phyloP scores from a whole-genome alignment of 64 coral and sea anemone genomes.

The Trachythela sp. region DNA sequence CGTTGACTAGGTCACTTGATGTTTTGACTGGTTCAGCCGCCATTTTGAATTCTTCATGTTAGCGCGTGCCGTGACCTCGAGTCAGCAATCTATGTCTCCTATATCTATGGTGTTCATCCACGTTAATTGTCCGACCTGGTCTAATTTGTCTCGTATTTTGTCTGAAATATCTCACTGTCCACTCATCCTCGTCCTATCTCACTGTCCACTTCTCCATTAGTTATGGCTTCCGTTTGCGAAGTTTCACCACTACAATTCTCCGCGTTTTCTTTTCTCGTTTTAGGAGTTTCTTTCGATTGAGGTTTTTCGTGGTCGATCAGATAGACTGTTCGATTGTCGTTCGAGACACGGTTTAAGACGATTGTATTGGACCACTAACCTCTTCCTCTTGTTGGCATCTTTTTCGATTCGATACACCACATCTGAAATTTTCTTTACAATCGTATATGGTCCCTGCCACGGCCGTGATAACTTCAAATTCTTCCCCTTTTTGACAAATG shows the following conservation, averaged over 20 bases:
- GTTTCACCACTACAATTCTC: neutral
- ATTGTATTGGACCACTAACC: neutral
- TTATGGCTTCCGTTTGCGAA: neutral
- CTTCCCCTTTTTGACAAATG: neutral
- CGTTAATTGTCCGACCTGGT: neutral
- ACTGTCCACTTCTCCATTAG: neutral
- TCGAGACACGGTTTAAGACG: neutral
- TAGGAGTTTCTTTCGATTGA: neutral
- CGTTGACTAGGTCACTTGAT: too few species aligned
- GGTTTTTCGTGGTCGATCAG: neutral
- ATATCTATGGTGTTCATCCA: too few species aligned
- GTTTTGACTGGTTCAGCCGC: too few species aligned
- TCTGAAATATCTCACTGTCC: neutral
- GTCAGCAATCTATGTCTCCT: too few species aligned
- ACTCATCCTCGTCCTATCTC: neutral
- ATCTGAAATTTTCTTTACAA: neutral
- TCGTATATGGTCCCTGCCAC: slow-evolving; percentile 8
- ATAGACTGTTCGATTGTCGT: neutral
- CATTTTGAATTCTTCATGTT: too few species aligned
- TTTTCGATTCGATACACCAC: neutral
- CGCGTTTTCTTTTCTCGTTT: neutral
- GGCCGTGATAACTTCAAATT: neutral
- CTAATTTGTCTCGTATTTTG: neutral
- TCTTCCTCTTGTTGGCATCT: neutral
- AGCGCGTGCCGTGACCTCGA: too few species aligned